phyloP scores from a whole-genome alignment of 1,140 invertebrate genomes.

The Trinorchestia longiramus region DNA sequence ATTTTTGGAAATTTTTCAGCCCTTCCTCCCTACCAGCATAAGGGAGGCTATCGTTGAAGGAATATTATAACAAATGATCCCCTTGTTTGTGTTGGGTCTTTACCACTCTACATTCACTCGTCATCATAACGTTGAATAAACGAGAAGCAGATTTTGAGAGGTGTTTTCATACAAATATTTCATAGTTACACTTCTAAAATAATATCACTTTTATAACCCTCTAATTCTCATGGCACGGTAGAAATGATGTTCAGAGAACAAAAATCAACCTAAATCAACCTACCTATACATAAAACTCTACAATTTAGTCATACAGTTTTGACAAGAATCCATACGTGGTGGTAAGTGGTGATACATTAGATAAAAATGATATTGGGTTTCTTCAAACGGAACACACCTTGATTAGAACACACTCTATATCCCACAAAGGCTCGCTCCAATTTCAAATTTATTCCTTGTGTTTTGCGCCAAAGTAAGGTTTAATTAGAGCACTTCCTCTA shows the following conservation, averaged over 20 bases:
- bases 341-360: not conserved
- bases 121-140: too few species aligned
- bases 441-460: not conserved
- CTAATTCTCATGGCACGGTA: not conserved
- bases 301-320: not conserved
- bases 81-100: too few species aligned
- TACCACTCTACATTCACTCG: too few species aligned
- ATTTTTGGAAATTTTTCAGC: too few species aligned
- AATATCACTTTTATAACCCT: not conserved
- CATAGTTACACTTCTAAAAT: not conserved
- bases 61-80: too few species aligned
- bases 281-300: not conserved
- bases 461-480: not conserved
- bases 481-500: not conserved
- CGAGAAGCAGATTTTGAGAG: too few species aligned
- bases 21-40: too few species aligned
- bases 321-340: too few species aligned
- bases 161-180: too few species aligned
- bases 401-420: not conserved
- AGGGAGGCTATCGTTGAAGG: too few species aligned
- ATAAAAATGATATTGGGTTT: not conserved
- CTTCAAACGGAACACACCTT: not conserved
- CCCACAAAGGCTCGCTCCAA: not conserved
- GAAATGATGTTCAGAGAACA: not conserved
- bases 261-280: not conserved